A percentile compares a stretch with the other conserved stretches of the same genome.
These are phyloP conservation scores for Mus spicilegus DNA, from an alignment of 2,113 vertebrate genomes.

Conservation along the genomic window DNA sequence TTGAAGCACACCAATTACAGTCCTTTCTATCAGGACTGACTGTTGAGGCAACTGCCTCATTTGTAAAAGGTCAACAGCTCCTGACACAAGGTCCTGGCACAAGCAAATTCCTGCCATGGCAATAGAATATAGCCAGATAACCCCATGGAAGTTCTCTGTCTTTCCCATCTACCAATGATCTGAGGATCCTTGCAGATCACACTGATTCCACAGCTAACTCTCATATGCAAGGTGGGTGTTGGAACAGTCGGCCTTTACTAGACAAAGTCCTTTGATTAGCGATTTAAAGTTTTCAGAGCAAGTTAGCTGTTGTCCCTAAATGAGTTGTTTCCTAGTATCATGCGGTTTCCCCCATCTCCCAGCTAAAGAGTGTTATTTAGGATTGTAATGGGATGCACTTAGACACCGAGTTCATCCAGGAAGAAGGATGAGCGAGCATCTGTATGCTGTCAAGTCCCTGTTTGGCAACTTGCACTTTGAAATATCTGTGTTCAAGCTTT, in stretches of 20 bases:
- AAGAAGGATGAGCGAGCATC: background rate
- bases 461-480: background rate
- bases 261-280: background rate
- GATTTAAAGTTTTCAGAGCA: conserved; percentile 34
- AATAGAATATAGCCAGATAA: conserved; percentile 59
- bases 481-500: background rate
- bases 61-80: conserved; percentile 78
- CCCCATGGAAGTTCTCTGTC: background rate
- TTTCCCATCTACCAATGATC: background rate
- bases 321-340: background rate
- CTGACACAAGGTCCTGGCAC: conserved; percentile 51
- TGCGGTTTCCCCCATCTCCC: background rate
- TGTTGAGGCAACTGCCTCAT: conserved; percentile 77
- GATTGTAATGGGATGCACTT: background rate
- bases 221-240: background rate
- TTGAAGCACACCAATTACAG: conserved; percentile 69
- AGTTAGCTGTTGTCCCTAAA: background rate
- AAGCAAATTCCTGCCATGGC: conserved; percentile 25
- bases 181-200: background rate
- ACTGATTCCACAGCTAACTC: background rate
- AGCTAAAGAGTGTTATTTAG: background rate
- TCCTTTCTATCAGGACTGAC: conserved; percentile 71
- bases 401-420: background rate
- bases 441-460: background rate
- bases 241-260: conserved; percentile 16